Base-by-base conservation (phyloP, 2,113 vertebrate species). In the Plestiodon gilberti region DNA sequence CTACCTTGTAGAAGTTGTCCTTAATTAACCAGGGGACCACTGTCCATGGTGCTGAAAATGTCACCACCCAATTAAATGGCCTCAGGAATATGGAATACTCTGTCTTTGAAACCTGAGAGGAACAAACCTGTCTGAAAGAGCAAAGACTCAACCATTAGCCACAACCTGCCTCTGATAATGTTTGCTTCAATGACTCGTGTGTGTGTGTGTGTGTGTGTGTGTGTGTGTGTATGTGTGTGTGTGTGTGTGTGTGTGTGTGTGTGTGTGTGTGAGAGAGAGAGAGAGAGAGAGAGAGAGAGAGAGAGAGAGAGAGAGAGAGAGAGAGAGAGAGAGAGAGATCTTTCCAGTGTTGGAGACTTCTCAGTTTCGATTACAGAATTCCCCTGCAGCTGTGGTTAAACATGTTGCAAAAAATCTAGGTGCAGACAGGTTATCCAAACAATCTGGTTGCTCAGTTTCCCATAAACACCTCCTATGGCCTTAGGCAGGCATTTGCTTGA, bases 31-130 rank as follows among this genome's bases (percentile, higher is more conserved):
- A 75, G n/a, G 0, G 1, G 1, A 81, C 33, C 81, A 93, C 96
- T 96, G 95, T 97, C 96, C 95, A 70, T 78, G 95, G 96, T 97
- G 90, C 96, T 97, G 94, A 95, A 95, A 81, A 81, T 78, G 33
- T 10, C 76, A 33, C 40, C 0, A 82, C 11, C 14, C 23, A 22
- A 84, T 65, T 80, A 1, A 35, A 30, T 4, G 43, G 38, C 30
- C 35, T 6, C 38, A 1, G 23, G 30, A 38, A 88, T 55, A 75
- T 48, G 23, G 30, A 38, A 88, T 55, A 75, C 48, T 25, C 73
- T 38, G 6, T 15, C 3, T 67, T 78, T 82, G 69, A 55, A 70
- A 65, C n/a, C n/a, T 38, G 17, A 71, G 70, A 76, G 22, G 1
- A 89, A 67, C 25, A 52, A 76, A 30, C 6, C 6, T 69, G 30